A percentile compares a stretch with the other conserved stretches of the same genome.
Evolutionary conservation across 2,888 invertebrate genomes (phyloP).

Genomic region (Cephus pygmeus): DNA sequence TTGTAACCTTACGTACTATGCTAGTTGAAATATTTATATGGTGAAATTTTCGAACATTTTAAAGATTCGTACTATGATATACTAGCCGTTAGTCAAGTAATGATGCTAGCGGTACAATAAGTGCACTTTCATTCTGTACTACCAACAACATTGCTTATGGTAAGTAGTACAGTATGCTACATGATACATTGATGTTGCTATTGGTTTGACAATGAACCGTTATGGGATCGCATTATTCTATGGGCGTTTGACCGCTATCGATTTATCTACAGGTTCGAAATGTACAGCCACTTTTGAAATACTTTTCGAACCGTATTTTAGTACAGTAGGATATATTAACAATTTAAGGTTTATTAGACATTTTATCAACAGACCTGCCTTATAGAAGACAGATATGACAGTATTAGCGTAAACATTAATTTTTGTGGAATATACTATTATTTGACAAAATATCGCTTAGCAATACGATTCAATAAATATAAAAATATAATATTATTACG

Average conservation of each 20-base stretch:
- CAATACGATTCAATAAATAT: not conserved
- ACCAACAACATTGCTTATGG: not conserved
- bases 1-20: too few relatives aligned
- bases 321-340: not conserved
- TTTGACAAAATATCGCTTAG: not conserved
- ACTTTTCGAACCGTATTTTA: not conserved
- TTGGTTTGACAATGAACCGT: constrained; percentile 48
- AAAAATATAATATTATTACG: not conserved
- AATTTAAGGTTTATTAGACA: not conserved
- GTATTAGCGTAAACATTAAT: not conserved
- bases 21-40: too few relatives aligned
- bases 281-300: constrained; percentile 6
- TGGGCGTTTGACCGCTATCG: constrained; percentile 41
- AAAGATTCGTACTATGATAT: too few relatives aligned
- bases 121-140: constrained; percentile 7
- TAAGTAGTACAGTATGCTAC: constrained; percentile 5
- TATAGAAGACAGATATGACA: not conserved
- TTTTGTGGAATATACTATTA: not conserved
- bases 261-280: constrained; percentile 21
- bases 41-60: too few relatives aligned
- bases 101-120: not conserved
- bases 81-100: not conserved
- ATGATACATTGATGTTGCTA: constrained; percentile 11
- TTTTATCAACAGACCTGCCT: not conserved
- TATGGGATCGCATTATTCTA: constrained; percentile 45